Evolutionary conservation across 2,888 invertebrate species (phyloP), one percentile per base, ranked within the genome.

Genomic region (Bursaphelenchus okinawaensis): DNA sequence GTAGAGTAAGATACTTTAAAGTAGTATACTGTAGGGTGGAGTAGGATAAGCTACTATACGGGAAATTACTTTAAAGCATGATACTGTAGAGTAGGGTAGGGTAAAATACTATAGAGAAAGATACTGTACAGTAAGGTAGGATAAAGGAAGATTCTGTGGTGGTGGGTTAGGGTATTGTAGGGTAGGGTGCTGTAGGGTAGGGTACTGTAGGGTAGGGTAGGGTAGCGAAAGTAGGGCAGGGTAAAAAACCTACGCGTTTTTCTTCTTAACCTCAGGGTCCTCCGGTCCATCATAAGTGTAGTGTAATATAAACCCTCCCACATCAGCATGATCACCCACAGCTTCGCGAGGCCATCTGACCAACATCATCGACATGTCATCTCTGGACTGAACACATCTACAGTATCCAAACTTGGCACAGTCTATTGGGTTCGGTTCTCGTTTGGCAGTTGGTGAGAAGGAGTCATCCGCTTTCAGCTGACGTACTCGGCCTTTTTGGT

Each of bases 391-490:
- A n/a, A 27, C 27, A 27, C 60, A 59, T n/a, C 52, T n/a, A 52
- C 60, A 59, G 23, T 29, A 20, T 23, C 26, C 27, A 16, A 19
- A 23, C 52, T 59, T 59, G 22, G 19, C 60, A 24, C 60, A 59
- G 50, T 59, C 51, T 23, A 59, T 50, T 12, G 60, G 60, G 2
- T 8, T n/a, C 9, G 60, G 60, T 4, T 40, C 20, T 1, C 20
- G 1, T 12, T 59, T 22, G 9, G 24, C 22, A 2, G 60, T n/a
- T n/a, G 20, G 19, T 7, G 60, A 19, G 50, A 51, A 52, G 19
- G 60, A 29, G 8, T 68, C 68, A n/a, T 69, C 69, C 22, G 27
- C 23, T n/a, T 28, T 63, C 4, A 20, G 20, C 16, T 26, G 40
- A 12, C 20, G 22, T 31, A 62, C 29, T 12, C 51, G 51, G 23